These are phyloP conservation scores for Tanaodytes sp. DNA, from an alignment of 2,888 invertebrate species.

Conservation along the genomic window DNA sequence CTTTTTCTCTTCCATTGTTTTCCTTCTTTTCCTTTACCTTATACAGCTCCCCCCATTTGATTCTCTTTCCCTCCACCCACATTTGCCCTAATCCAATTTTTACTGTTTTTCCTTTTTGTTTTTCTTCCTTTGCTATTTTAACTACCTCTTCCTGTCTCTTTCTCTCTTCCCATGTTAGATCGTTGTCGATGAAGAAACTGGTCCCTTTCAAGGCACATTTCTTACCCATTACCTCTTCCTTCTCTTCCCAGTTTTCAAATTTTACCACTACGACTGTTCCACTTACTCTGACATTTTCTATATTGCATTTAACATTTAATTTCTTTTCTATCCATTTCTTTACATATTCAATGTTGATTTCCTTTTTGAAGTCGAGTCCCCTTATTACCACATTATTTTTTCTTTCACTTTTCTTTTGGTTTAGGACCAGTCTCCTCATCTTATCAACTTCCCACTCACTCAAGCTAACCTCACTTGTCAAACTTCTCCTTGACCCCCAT, in stretches of 20 bases:
- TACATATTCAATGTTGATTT: background rate
- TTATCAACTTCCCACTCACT: background rate
- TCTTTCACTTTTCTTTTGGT: background rate
- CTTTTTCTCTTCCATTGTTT: too few relatives aligned
- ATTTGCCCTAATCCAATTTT: constrained; percentile 1
- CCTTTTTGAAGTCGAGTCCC: background rate
- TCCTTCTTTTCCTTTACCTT: too few relatives aligned
- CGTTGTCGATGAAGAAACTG: background rate
- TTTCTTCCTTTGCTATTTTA: background rate
- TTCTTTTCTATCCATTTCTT: background rate
- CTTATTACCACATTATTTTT: constrained; percentile 1
- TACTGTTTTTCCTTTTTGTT: background rate
- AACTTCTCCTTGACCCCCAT: too few relatives aligned
- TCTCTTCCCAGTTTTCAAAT: background rate
- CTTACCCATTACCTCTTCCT: background rate
- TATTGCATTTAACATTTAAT: background rate
- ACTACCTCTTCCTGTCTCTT: background rate
- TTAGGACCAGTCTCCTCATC: background rate
- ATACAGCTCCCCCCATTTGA: too few relatives aligned
- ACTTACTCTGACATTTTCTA: background rate
- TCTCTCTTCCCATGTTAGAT: constrained; percentile 3
- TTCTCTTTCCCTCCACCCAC: too few relatives aligned
- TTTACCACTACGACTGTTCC: background rate
- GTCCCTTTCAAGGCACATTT: background rate
- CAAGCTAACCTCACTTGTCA: background rate